Conservation (phyloP, 2,888 invertebrate species). For the Romanomermis culicivorax region DNA sequence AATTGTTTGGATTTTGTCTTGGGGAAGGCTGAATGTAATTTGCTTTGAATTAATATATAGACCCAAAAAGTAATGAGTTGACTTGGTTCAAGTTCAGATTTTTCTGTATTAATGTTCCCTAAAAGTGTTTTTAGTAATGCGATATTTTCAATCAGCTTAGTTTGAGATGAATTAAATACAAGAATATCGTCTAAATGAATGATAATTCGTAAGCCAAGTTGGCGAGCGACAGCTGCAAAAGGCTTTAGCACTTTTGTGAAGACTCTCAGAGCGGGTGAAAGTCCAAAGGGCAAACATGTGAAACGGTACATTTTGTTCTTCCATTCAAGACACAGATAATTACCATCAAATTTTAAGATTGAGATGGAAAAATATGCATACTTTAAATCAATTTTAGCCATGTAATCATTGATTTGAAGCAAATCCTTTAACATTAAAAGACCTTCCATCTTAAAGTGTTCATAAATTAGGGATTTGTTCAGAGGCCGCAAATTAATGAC, state of each 20-base stretch:
- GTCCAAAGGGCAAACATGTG: not conserved
- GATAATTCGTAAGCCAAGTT: not conserved
- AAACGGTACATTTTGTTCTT: not conserved
- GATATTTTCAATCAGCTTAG: not conserved
- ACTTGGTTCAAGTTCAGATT: not conserved
- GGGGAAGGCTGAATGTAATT: no score
- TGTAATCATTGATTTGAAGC: not conserved
- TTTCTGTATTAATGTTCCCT: not conserved
- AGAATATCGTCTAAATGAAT: conserved; percentile 2
- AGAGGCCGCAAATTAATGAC: not conserved
- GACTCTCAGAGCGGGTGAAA: not conserved
- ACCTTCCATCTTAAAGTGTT: conserved; percentile 2
- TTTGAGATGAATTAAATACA: not conserved
- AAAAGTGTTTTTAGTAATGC: not conserved
- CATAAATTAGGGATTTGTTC: not conserved
- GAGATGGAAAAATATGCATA: not conserved
- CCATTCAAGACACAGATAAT: not conserved
- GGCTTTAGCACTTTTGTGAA: conserved; percentile 2
- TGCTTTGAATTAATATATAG: no score
- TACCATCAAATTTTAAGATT: not conserved
- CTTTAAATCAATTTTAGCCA: not conserved
- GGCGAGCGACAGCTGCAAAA: not conserved
- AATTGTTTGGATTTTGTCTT: no score
- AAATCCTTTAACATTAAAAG: not conserved
- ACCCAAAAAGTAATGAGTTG: not conserved